Evolutionary conservation across 2,888 invertebrate species (phyloP), one percentile per base, ranked within the genome.

Genomic region (Argyresthia goedartella): DNA sequence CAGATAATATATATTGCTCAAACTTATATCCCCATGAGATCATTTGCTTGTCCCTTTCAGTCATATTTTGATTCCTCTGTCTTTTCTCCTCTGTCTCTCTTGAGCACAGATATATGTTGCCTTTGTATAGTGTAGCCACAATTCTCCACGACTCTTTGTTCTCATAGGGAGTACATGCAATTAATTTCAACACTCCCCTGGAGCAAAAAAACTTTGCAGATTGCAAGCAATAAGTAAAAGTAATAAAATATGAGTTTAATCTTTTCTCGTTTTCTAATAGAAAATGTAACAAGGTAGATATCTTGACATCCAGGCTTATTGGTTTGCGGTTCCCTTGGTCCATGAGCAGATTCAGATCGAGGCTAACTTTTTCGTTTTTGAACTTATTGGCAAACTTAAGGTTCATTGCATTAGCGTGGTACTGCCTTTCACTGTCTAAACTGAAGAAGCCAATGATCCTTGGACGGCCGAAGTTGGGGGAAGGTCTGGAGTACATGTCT

Each of bases 11-110:
- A 67, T n/a, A 93, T 63, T 93, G 92, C 66, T 95, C 94, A 86
- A 94, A 94, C 67, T 93, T 93, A 67, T 88, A 91, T 0, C 94
- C 94, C 91, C 93, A 93, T 33, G 90, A 89, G 51, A 70, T 71
- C 60, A 87, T 88, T 65, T 81, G 87, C 58, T 88, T 87, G 46
- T 89, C 87, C 55, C 77, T 74, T 8, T 87, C 81, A 25, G 88
- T 87, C 70, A 80, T 71, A 52, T 79, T 80, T 36, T 56, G 58
- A 53, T 75, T 78, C 46, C 74, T 71, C 34, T 63, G 52, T 36
- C 75, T 75, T 58, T 88, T 87, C 49, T 89, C 79, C 16, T 89
- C 89, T 0, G 93, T 92, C 47, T 92, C 90, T 63, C 87, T 88
- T 42, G 89, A 88, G 72, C 91, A 91, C 56, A 95, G 66, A 69